phyloP scores from a whole-genome alignment of 2,888 invertebrate species.

The Ischnus inquisitorius region DNA sequence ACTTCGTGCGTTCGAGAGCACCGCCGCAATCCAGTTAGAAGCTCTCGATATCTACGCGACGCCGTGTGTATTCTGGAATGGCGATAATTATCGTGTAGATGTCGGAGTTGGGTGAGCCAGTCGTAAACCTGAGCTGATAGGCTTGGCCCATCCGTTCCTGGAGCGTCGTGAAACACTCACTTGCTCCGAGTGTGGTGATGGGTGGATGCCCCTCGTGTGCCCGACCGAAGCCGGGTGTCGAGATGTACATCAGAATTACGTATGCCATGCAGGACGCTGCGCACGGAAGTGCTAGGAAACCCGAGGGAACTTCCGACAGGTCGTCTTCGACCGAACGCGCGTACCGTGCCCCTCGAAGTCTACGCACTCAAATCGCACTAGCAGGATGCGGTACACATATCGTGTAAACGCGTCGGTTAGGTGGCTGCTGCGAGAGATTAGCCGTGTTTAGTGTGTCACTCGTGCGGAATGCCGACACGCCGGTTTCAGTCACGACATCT shows the following conservation, averaged over 20 bases:
- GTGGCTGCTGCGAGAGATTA: slow-evolving; percentile 55
- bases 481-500: slow-evolving; percentile 47
- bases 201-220: slow-evolving; percentile 26
- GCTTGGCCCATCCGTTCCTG: slow-evolving; percentile 28
- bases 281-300: slow-evolving; percentile 30
- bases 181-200: neutral
- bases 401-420: slow-evolving; percentile 62
- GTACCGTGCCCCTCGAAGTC: slow-evolving; percentile 36
- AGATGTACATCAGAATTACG: slow-evolving; percentile 53
- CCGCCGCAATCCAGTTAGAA: slow-evolving; percentile 21
- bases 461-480: slow-evolving; percentile 54
- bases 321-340: slow-evolving; percentile 37
- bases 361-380: slow-evolving; percentile 36
- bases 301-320: slow-evolving; percentile 44
- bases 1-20: slow-evolving; percentile 12
- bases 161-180: slow-evolving; percentile 2
- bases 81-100: slow-evolving; percentile 50
- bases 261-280: slow-evolving; percentile 41
- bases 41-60: slow-evolving; percentile 32
- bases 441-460: slow-evolving; percentile 58
- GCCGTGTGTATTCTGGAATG: slow-evolving; percentile 33
- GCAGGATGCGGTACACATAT: slow-evolving; percentile 28
- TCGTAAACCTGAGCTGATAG: slow-evolving; percentile 60
- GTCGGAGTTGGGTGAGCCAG: slow-evolving; percentile 22
- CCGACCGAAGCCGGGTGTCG: slow-evolving; percentile 32